Percentiles rank a stretch among this genome's conserved stretches.
Conservation (phyloP, 2,113 vertebrate genomes). For the Acrocephalus kingi region DNA sequence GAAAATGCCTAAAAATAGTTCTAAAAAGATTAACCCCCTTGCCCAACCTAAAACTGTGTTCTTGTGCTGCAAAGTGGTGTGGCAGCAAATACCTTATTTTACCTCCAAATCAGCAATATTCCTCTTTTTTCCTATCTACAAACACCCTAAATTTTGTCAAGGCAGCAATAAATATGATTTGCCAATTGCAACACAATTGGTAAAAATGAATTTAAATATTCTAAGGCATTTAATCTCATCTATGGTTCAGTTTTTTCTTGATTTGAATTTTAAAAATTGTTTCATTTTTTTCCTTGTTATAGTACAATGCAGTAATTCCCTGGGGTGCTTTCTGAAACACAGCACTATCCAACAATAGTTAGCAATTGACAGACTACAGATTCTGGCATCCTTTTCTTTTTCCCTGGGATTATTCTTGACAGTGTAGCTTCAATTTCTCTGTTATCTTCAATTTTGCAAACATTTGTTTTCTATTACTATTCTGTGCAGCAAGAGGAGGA, state of each 20-base stretch:
- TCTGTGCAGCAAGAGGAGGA: not conserved
- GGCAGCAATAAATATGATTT: not conserved
- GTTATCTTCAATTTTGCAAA: not conserved
- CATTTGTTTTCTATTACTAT: not conserved
- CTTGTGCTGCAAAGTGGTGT: rapidly evolving
- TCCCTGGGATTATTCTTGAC: not conserved
- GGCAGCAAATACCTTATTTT: not conserved
- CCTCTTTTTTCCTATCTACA: not conserved
- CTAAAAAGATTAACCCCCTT: not conserved
- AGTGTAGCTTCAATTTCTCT: not conserved
- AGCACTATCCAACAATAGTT: not conserved
- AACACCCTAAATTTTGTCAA: not conserved
- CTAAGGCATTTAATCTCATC: not conserved
- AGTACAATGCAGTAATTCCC: not conserved
- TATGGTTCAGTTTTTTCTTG: not conserved
- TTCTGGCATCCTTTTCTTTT: not conserved
- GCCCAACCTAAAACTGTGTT: not conserved
- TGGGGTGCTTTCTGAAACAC: not conserved
- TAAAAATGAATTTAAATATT: not conserved
- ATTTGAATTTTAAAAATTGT: not conserved
- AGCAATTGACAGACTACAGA: not conserved
- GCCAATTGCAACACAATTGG: not conserved
- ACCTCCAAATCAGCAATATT: not conserved
- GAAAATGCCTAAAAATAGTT: not conserved
- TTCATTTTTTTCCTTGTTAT: not conserved